These are phyloP conservation scores for Cacatua alba DNA, from an alignment of 2,113 vertebrate species.

Conservation along the genomic window DNA sequence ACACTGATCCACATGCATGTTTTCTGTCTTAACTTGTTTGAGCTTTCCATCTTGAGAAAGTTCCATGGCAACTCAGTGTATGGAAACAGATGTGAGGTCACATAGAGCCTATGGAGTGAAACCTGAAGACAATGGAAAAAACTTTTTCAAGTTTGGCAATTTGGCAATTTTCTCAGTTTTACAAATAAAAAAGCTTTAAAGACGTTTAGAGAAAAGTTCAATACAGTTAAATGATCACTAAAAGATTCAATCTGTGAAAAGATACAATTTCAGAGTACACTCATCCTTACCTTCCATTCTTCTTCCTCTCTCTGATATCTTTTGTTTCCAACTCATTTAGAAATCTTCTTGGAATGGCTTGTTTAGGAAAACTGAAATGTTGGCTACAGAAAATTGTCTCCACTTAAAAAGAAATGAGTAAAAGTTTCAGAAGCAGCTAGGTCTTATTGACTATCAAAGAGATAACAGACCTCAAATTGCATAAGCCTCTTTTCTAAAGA, in stretches of 20 bases:
- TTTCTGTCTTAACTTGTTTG: not conserved
- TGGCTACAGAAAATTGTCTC: not conserved
- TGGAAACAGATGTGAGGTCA: constrained; percentile 44
- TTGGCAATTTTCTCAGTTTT: not conserved
- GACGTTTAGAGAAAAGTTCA: not conserved
- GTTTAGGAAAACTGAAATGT: not conserved
- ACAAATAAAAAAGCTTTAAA: not conserved
- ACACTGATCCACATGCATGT: not conserved
- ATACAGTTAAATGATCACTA: not conserved
- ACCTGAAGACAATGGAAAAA: constrained; percentile 43
- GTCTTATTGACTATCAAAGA: not conserved
- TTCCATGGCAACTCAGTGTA: constrained; percentile 3
- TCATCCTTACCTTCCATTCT: not conserved
- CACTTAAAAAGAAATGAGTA: not conserved
- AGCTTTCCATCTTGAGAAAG: not conserved
- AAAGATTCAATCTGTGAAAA: not conserved
- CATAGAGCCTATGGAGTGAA: not conserved
- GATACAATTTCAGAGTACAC: not conserved
- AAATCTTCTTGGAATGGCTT: not conserved
- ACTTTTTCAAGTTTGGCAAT: not conserved
- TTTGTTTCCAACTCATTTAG: constrained; percentile 8
- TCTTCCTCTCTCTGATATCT: not conserved
- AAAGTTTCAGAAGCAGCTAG: not conserved
- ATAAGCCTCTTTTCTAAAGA: not conserved
- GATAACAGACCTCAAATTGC: not conserved